A percentile compares a stretch with the other conserved stretches of the same genome.
Conservation (phyloP, 2,113 vertebrate species). For the Petrocephalus microphthalmus region DNA sequence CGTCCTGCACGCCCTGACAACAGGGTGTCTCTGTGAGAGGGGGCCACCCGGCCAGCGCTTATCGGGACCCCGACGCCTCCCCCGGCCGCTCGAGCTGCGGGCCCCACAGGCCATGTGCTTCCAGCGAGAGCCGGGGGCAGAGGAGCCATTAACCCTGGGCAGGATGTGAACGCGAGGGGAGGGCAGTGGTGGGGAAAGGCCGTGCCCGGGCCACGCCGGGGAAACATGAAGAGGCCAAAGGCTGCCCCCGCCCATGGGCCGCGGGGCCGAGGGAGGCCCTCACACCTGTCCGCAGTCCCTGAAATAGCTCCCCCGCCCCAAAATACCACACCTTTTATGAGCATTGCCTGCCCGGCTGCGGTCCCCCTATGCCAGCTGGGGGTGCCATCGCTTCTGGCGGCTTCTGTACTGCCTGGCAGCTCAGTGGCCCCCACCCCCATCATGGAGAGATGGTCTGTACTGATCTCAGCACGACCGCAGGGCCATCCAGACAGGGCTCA, state of each 20-base stretch:
- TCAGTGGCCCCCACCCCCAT: neutral
- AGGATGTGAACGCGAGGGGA: neutral
- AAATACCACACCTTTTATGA: constrained; percentile 19
- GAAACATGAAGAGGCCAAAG: neutral
- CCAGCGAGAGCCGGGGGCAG: neutral
- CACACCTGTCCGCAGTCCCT: constrained; percentile 13
- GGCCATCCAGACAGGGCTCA: neutral
- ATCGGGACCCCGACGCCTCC: neutral
- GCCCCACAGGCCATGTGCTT: neutral
- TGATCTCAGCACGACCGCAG: too few relatives aligned
- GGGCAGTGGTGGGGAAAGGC: neutral
- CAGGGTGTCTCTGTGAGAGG: neutral
- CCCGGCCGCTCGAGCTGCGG: neutral
- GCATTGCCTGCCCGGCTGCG: neutral
- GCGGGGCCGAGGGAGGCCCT: neutral
- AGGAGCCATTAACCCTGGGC: neutral
- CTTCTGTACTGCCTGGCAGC: neutral
- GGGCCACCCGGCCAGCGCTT: neutral
- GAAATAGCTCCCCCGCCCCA: neutral
- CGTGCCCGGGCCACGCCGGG: neutral
- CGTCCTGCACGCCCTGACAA: neutral
- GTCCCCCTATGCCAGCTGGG: constrained; percentile 3
- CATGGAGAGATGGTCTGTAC: neutral
- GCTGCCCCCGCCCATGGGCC: neutral
- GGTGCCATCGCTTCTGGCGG: neutral